These are phyloP conservation scores for Empis stercorea DNA, from an alignment of 2,888 invertebrate species.

Conservation along the genomic window DNA sequence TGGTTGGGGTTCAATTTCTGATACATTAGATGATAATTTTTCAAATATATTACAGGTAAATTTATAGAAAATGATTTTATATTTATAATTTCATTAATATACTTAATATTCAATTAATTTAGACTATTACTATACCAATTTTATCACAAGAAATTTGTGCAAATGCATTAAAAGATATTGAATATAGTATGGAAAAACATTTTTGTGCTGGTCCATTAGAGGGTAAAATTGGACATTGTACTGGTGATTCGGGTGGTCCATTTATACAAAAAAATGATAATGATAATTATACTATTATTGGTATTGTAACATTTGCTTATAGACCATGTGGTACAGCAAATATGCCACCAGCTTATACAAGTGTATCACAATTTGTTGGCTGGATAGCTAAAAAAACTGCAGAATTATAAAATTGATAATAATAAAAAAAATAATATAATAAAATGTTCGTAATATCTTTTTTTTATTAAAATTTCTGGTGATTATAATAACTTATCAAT, in stretches of 20 bases:
- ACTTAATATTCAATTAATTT: background rate
- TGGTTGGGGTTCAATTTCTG: constrained; percentile 22
- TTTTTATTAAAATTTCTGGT: too few relatives aligned
- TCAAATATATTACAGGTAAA: constrained; percentile 1
- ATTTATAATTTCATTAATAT: background rate
- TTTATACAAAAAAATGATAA: constrained; percentile 15
- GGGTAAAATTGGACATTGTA: constrained; percentile 29
- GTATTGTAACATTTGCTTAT: constrained; percentile 40
- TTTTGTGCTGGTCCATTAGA: constrained; percentile 4
- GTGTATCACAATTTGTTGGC: constrained; percentile 3
- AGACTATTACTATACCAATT: constrained; percentile 3
- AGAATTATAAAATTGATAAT: background rate
- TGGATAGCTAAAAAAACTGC: background rate
- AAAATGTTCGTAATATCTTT: too few relatives aligned
- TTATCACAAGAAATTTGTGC: constrained; percentile 3
- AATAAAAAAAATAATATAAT: too few relatives aligned
- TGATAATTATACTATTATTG: constrained; percentile 21
- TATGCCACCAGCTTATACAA: constrained; percentile 4
- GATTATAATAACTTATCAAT: too few relatives aligned
- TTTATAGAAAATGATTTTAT: too few relatives aligned
- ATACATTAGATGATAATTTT: background rate
- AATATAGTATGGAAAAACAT: background rate
- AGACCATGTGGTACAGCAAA: constrained; percentile 28
- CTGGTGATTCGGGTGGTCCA: constrained; percentile 33
- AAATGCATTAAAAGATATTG: background rate